Base-by-base conservation (phyloP, 1,140 invertebrate genomes). In the Leptinotarsa defecta region DNA sequence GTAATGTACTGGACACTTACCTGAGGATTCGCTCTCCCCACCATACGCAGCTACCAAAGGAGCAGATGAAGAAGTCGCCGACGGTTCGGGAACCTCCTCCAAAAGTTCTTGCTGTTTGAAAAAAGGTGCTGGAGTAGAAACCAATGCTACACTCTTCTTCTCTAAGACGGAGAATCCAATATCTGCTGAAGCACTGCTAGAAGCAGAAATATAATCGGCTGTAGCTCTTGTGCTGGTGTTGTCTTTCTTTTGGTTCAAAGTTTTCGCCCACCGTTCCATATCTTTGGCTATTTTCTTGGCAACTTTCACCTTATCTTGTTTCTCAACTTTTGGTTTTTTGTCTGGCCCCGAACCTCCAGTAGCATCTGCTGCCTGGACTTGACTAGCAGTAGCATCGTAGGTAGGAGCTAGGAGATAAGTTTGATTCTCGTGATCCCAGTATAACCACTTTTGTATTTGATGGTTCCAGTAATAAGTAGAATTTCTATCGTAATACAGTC, bases 251-350 rank as follows among this genome's bases (percentile, higher is more conserved):
- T 98, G 96, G 86, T 99, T 99, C 71, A 98, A 87, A 6, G 95
- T 96, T 84, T 98, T 97, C 0, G 98, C 98, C 98, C 98, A 99
- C 17, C 88, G 84, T 90, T 88, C 89, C 88, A 90, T 89, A 68
- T 86, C 84, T 87, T 98, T 98, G 0, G 96, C 97, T 81, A 99
- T 98, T 86, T 98, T 98, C 84, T 98, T 98, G 1, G 98, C 98
- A 17, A 98, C 95, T 87, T 98, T 98, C 0, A 96, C 95, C 88
- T 99, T 97, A 79, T 97, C 95, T 71, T 94, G 92, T 79, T 94
- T 92, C 57, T 89, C 89, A 74, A 88, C 84, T 77, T 90, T 92
- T 52, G 87, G 87, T 77, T 88, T 89, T 77, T 90, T 89, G 76
- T 86, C 86, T 76, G 88, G 86, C 3, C 87, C 80, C 73, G 76